phyloP scores from a whole-genome alignment of 1,140 invertebrate genomes.

The Nautilus pompilius region DNA sequence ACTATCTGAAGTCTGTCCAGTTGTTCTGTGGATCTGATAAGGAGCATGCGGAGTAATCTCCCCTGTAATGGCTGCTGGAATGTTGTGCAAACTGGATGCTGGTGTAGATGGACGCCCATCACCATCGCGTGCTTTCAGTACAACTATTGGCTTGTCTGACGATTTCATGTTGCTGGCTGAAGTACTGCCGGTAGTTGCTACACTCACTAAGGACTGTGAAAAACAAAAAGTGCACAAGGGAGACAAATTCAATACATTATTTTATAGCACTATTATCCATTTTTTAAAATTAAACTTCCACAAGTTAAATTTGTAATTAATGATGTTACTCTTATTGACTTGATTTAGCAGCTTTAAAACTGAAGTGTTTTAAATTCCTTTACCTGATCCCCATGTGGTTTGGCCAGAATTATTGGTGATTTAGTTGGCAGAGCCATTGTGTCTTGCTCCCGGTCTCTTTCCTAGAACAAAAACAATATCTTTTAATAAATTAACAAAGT shows the following conservation, averaged over 20 bases:
- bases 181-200: not conserved
- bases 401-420: conserved; percentile 18
- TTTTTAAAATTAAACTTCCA: not conserved
- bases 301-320: not conserved
- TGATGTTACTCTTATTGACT: not conserved
- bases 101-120: not conserved
- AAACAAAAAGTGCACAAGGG: not conserved
- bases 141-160: conserved; percentile 16
- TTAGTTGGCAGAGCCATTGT: not conserved
- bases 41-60: not conserved
- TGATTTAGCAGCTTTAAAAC: not conserved
- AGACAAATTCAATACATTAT: not conserved
- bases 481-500: not conserved
- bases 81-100: conserved; percentile 7
- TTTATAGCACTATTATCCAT: not conserved
- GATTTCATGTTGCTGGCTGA: not conserved
- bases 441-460: not conserved
- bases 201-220: not conserved
- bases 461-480: not conserved
- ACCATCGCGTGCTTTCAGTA: conserved; percentile 19
- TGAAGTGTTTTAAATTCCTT: not conserved
- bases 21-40: not conserved
- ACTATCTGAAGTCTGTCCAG: not conserved
- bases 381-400: conserved; percentile 8
- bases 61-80: not conserved